These are phyloP conservation scores for Sebastes elongatus DNA, from an alignment of 2,797 vertebrate species.

Conservation along the genomic window DNA sequence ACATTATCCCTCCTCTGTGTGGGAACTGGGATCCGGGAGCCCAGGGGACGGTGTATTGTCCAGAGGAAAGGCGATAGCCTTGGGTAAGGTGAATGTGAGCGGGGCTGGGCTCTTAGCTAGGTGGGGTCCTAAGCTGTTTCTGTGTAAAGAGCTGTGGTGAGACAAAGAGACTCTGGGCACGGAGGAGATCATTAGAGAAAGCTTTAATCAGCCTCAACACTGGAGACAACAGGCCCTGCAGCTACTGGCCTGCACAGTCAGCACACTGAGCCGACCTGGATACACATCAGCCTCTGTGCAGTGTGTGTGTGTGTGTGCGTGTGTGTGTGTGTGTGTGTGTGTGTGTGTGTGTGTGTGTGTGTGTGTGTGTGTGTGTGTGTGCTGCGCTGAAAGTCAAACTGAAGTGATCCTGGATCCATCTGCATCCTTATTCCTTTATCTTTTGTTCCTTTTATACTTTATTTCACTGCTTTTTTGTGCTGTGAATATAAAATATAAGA, in stretches of 20 bases:
- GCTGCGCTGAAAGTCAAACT: neutral
- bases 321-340: neutral
- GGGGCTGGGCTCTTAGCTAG: conserved; percentile 52
- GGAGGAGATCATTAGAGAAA: conserved; percentile 54
- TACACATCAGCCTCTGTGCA: conserved; percentile 5
- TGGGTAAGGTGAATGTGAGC: conserved; percentile 77
- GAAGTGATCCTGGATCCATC: neutral
- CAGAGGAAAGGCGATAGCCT: conserved; percentile 78
- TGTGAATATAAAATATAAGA: neutral
- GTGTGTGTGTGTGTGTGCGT: neutral
- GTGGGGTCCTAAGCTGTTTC: conserved; percentile 66
- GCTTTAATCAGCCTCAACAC: conserved; percentile 61
- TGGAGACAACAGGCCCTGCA: conserved; percentile 58
- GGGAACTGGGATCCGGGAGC: conserved; percentile 55
- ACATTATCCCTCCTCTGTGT: conserved; percentile 41
- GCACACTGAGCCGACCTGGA: conserved; percentile 27
- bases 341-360: neutral
- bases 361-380: neutral
- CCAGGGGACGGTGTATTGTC: conserved; percentile 66
- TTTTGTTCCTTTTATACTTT: neutral
- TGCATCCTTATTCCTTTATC: neutral
- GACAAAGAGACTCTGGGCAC: conserved; percentile 61
- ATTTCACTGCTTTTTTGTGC: neutral
- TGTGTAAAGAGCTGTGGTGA: conserved; percentile 48
- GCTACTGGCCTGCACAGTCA: conserved; percentile 47